These are phyloP conservation scores for Myotis pilosus DNA, from an alignment of 2,797 vertebrate genomes.

Conservation along the genomic window DNA sequence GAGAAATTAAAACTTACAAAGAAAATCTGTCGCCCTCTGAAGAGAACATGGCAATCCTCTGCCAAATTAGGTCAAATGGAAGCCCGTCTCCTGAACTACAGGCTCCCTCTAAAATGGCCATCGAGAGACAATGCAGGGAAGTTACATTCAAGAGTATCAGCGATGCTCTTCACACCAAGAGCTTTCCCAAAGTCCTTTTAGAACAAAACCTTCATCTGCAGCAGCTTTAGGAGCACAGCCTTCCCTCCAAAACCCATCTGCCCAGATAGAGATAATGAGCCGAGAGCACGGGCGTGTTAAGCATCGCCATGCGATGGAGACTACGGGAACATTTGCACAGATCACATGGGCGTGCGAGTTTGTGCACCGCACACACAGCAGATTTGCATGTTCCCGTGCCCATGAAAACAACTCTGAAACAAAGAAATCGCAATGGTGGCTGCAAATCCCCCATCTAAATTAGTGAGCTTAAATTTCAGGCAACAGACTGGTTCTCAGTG, in stretches of 20 bases:
- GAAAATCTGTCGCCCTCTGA: constrained; percentile 42
- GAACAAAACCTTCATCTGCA: constrained; percentile 69
- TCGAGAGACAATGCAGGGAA: constrained; percentile 74
- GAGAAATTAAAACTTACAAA: constrained; percentile 80
- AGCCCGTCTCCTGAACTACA: constrained; percentile 79
- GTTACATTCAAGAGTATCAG: constrained; percentile 73
- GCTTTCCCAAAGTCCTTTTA: not conserved
- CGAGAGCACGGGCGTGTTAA: not conserved
- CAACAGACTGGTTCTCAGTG: constrained; percentile 56
- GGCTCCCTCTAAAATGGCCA: constrained; percentile 73
- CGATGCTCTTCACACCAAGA: constrained; percentile 56
- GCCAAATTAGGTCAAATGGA: constrained; percentile 84
- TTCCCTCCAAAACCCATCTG: not conserved
- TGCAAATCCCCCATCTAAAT: constrained; percentile 43
- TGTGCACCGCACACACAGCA: constrained; percentile 55
- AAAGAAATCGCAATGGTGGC: constrained; percentile 65
- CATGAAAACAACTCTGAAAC: constrained; percentile 70
- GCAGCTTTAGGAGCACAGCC: constrained; percentile 17
- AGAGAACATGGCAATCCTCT: constrained; percentile 71
- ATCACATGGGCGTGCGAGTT: constrained; percentile 63
- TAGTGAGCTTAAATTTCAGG: constrained; percentile 49
- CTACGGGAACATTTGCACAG: constrained; percentile 65
- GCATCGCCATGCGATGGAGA: constrained; percentile 55
- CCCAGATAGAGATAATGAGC: constrained; percentile 1
- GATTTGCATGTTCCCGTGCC: constrained; percentile 36